Conservation (phyloP, 2,888 invertebrate genomes). For the Philereme vetulata region DNA sequence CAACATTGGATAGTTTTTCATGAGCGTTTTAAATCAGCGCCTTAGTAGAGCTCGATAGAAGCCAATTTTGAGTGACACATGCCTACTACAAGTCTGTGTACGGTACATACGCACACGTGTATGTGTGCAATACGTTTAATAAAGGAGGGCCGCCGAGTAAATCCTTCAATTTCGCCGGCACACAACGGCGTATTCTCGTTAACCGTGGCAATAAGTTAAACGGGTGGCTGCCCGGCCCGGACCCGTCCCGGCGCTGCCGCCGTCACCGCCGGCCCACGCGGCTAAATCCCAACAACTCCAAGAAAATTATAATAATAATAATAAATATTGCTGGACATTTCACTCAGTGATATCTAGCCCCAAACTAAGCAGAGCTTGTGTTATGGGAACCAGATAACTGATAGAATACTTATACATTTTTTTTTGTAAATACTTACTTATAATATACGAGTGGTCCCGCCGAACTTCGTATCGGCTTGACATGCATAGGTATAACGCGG, state of each 20-base stretch:
- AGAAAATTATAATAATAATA: background rate
- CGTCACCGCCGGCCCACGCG: constrained; percentile 28
- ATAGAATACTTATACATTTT: too few relatives aligned
- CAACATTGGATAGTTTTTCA: too few relatives aligned
- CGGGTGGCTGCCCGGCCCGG: constrained; percentile 59
- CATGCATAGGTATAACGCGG: too few relatives aligned
- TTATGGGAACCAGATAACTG: too few relatives aligned
- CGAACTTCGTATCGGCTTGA: too few relatives aligned
- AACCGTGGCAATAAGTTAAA: constrained; percentile 84
- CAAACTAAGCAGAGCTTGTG: too few relatives aligned
- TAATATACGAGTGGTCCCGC: too few relatives aligned
- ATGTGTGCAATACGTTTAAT: constrained; percentile 81
- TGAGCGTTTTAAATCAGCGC: too few relatives aligned
- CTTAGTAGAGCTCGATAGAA: background rate
- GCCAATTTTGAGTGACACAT: constrained; percentile 11
- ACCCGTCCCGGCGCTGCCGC: constrained; percentile 37
- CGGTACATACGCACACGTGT: constrained; percentile 57
- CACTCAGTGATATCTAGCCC: too few relatives aligned
- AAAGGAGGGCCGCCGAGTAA: constrained; percentile 84
- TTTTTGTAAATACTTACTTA: too few relatives aligned
- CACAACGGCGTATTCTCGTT: constrained; percentile 83
- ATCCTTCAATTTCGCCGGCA: constrained; percentile 84
- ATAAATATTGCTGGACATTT: too few relatives aligned
- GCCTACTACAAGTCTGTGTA: constrained; percentile 46
- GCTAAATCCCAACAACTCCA: constrained; percentile 11